These are phyloP conservation scores for Synaphobranchus kaupii DNA, from an alignment of 2,797 vertebrate genomes.

Conservation along the genomic window DNA sequence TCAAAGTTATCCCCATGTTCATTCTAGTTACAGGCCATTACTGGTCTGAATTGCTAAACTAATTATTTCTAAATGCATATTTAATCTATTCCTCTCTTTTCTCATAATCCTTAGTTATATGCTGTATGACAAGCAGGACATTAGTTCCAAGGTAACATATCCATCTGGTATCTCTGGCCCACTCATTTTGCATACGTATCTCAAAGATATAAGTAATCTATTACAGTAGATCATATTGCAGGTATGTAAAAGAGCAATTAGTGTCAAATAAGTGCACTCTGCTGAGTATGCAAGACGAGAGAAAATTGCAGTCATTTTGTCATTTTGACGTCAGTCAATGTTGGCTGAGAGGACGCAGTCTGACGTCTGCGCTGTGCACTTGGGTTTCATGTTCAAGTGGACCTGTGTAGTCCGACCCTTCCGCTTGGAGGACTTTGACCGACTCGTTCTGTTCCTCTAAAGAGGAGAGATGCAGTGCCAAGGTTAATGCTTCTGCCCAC, in stretches of 20 bases:
- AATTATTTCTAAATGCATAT: background rate
- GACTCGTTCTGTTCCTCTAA: background rate
- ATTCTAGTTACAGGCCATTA: background rate
- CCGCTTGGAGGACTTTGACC: background rate
- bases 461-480: background rate
- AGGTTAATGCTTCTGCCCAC: background rate
- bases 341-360: background rate
- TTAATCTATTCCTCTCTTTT: background rate
- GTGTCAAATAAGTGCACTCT: constrained; percentile 36
- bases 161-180: constrained; percentile 8
- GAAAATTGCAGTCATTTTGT: constrained; percentile 6
- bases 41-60: constrained; percentile 4
- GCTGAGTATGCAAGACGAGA: constrained; percentile 34
- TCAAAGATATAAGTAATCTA: background rate
- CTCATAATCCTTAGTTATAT: background rate
- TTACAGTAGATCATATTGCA: constrained; percentile 13
- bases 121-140: background rate
- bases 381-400: background rate
- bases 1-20: background rate
- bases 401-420: constrained; percentile 11
- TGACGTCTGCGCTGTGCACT: background rate
- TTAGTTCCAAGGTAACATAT: background rate
- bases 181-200: background rate
- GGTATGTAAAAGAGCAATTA: constrained; percentile 40
- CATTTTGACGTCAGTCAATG: no score